Percentiles rank a stretch among this genome's conserved stretches.
phyloP scores from a whole-genome alignment of 2,113 vertebrate genomes.

The Urocynchramus pylzowi region DNA sequence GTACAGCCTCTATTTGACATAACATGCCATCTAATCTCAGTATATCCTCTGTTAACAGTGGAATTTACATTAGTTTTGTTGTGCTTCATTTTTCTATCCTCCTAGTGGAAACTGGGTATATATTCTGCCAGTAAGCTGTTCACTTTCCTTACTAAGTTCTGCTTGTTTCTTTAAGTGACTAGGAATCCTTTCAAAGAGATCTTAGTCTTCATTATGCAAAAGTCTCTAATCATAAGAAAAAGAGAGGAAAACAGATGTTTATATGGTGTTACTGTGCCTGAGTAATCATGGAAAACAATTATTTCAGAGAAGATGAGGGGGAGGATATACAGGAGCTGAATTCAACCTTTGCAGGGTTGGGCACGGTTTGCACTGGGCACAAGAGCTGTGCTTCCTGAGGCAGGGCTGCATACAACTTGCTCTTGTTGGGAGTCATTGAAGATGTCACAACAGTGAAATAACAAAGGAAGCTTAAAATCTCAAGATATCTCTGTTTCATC shows the following conservation, averaged over 20 bases:
- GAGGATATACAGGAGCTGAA: neutral
- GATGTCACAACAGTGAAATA: neutral
- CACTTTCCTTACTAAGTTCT: neutral
- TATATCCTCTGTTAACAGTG: neutral
- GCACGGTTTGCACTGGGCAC: fast-evolving
- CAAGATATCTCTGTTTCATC: neutral
- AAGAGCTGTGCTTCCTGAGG: neutral
- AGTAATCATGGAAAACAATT: neutral
- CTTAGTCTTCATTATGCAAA: neutral
- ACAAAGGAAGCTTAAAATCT: neutral
- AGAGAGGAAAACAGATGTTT: neutral
- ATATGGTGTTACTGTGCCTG: neutral
- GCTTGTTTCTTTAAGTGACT: neutral
- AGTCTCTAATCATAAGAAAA: neutral
- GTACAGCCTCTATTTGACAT: neutral
- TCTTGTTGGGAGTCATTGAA: neutral
- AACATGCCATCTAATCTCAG: neutral
- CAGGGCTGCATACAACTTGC: neutral
- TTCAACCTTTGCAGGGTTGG: neutral
- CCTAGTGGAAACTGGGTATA: neutral
- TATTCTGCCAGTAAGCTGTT: neutral
- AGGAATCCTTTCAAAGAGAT: neutral
- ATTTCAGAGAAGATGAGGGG: neutral
- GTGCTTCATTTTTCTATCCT: neutral
- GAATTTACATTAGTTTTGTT: neutral